phyloP scores from a whole-genome alignment of 2,113 vertebrate species.

The rat (Rattus norvegicus) region DNA sequence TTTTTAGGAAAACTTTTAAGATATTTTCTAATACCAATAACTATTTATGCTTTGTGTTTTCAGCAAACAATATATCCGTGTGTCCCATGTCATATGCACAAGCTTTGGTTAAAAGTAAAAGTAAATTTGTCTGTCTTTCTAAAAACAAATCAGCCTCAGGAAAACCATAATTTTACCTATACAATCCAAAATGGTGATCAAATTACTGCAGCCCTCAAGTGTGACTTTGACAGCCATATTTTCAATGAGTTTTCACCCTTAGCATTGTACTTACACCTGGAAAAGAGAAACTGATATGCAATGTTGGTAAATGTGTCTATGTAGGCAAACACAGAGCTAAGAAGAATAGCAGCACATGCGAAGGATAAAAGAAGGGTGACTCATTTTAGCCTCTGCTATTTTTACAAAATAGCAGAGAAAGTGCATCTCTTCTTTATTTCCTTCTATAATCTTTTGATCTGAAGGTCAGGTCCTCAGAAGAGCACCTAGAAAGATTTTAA shows the following conservation, averaged over 20 bases:
- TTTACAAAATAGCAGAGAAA: not conserved
- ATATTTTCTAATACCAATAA: not conserved
- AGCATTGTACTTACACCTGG: not conserved
- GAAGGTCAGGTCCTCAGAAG: slow-evolving; percentile 64
- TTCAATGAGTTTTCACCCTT: not conserved
- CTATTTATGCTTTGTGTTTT: not conserved
- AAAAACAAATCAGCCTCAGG: not conserved
- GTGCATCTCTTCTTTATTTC: slow-evolving; percentile 41
- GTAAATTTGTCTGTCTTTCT: not conserved
- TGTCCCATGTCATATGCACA: not conserved
- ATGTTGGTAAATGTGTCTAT: not conserved
- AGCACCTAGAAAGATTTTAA: slow-evolving; percentile 36
- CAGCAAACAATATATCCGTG: not conserved
- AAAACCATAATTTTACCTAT: not conserved
- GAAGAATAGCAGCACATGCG: not conserved
- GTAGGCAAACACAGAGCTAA: not conserved
- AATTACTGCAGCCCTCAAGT: not conserved
- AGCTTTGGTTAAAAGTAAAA: not conserved
- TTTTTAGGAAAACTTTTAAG: not conserved
- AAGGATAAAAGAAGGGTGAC: not conserved
- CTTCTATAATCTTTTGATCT: slow-evolving; percentile 73
- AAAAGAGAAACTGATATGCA: not conserved
- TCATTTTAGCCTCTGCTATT: slow-evolving; percentile 35
- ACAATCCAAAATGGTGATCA: not conserved
- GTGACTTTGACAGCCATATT: not conserved